Percentiles rank a stretch among this genome's conserved stretches.
Evolutionary conservation across 2,888 invertebrate species (phyloP).

Genomic region (Apamea monoglypha): DNA sequence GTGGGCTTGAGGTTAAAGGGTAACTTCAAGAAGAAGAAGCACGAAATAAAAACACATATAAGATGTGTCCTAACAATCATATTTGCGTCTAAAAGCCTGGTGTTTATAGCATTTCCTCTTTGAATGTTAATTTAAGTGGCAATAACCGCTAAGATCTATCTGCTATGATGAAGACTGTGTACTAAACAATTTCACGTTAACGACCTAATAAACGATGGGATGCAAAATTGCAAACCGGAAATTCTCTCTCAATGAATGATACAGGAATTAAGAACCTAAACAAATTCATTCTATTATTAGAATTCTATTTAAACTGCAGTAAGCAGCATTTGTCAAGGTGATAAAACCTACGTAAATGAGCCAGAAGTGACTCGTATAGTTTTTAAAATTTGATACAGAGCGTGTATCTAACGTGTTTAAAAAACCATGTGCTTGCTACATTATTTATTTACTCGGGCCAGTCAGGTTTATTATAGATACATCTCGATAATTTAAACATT

Average conservation of each 20-base stretch:
- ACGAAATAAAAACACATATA: not conserved
- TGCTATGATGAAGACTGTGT: not conserved
- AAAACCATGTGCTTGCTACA: not conserved
- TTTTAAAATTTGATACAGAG: slow-evolving; percentile 7
- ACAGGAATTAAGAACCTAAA: not conserved
- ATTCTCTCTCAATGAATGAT: not conserved
- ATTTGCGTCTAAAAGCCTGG: not conserved
- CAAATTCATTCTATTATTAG: not conserved
- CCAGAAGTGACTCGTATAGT: not conserved
- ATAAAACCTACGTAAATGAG: slow-evolving; percentile 5
- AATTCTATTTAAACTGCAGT: slow-evolving; percentile 25
- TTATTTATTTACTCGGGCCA: slow-evolving; percentile 16
- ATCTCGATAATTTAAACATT: slow-evolving; percentile 3
- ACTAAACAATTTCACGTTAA: slow-evolving; percentile 2
- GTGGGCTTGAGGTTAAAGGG: not conserved
- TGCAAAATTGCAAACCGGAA: not conserved
- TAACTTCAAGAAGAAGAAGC: not conserved
- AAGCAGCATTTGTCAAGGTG: slow-evolving; percentile 42
- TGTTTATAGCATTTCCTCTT: not conserved
- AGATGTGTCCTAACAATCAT: not conserved
- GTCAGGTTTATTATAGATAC: not conserved
- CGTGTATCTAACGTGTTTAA: not conserved
- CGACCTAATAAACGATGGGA: not conserved
- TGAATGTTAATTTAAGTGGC: not conserved
- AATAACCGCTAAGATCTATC: not conserved